phyloP scores from a whole-genome alignment of 2,888 invertebrate genomes.

The Creontiades dilutus region DNA sequence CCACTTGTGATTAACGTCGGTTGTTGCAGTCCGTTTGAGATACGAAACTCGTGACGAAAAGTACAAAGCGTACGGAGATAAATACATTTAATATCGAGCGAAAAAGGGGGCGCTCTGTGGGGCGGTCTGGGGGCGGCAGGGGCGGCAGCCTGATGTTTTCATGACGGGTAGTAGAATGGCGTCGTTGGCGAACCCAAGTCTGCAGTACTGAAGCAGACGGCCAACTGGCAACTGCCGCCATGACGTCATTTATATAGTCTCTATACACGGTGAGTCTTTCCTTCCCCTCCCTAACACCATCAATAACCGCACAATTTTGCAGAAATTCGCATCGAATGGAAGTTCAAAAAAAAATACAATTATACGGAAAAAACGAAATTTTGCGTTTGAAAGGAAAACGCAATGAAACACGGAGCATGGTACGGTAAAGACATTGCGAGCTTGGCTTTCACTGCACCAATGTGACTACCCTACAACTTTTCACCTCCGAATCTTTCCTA shows the following conservation, averaged over 20 bases:
- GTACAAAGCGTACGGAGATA: conserved; percentile 30
- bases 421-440: not conserved
- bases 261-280: conserved; percentile 66
- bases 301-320: not conserved
- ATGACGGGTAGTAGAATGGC: conserved; percentile 66
- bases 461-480: too few species aligned
- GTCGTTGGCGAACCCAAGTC: conserved; percentile 61
- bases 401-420: not conserved
- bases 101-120: conserved; percentile 35
- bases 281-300: not conserved
- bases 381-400: not conserved
- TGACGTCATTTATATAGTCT: conserved; percentile 72
- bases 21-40: not conserved
- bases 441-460: conserved; percentile 4
- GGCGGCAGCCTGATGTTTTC: conserved; percentile 54
- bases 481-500: too few species aligned
- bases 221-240: conserved; percentile 71
- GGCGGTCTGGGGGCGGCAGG: not conserved
- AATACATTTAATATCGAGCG: conserved; percentile 61
- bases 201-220: conserved; percentile 70
- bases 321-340: not conserved
- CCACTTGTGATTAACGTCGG: too few species aligned
- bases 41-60: not conserved
- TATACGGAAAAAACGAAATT: not conserved
- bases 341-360: conserved; percentile 39